Evolutionary conservation across 2,113 vertebrate species (phyloP), one percentile per base, ranked within the genome.

Genomic region (Hucho hucho): DNA sequence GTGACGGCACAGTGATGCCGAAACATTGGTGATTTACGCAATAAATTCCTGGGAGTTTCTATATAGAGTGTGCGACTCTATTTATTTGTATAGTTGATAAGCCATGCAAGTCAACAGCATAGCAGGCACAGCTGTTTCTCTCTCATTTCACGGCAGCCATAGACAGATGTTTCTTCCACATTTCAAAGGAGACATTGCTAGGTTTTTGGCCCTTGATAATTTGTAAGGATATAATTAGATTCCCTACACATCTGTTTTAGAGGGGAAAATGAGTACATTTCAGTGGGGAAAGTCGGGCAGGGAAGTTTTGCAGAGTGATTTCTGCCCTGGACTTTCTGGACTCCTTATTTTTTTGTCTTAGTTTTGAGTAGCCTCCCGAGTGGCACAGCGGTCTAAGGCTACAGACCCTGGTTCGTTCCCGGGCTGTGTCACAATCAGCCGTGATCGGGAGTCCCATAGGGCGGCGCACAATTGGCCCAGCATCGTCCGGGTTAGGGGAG

Each of bases 141-240:
- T 75, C 53, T 66, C 37, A 29, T 82, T 90, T 85, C 81, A 88
- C 77, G 81, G 82, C 75, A 82, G 77, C 86, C 73, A 64, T 64
- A 81, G 79, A 85, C 93, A 92, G 91, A 88, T 93, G 93, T 83
- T 87, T 88, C 73, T 47, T 75, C 12, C 73, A 76, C 76, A 81
- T 92, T 91, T 93, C 92, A 91, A 91, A 93, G 90, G 79, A 79
- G 82, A 76, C 63, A 75, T 87, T 80, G 66, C 73, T 70, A 76
- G 75, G 82, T 85, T 84, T 88, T 87, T 81, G 84, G 84, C 71
- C 87, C 86, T 87, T 89, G 89, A 92, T 91, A 78, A 88, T 89
- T 84, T 88, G 53, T 72, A 69, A 72, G 76, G 83, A 85, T 81
- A 75, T 91, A 78, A 89, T 92, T 87, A 90, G 79, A 75, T 86